These are phyloP conservation scores for Dolichotis patagonum DNA, from an alignment of 2,113 vertebrate genomes.

Conservation along the genomic window DNA sequence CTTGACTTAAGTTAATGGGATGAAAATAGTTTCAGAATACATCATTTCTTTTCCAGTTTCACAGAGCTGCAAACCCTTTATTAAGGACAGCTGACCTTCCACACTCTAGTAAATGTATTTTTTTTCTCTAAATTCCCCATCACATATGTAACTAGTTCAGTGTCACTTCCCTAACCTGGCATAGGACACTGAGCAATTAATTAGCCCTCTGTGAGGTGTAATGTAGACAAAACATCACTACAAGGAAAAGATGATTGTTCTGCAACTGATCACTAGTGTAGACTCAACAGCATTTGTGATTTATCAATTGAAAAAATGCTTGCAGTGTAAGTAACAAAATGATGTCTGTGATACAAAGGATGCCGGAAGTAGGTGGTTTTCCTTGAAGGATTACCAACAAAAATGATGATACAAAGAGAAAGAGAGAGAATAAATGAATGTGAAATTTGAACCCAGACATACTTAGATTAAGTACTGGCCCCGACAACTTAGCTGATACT, in stretches of 20 bases:
- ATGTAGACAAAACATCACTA: slow-evolving; percentile 57
- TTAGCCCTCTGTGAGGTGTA: slow-evolving; percentile 66
- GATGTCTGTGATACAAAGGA: not conserved
- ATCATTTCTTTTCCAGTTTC: slow-evolving; percentile 85
- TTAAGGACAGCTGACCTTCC: slow-evolving; percentile 86
- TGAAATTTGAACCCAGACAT: not conserved
- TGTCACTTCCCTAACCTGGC: slow-evolving; percentile 59
- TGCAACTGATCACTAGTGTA: slow-evolving; percentile 42
- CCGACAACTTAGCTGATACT: no score
- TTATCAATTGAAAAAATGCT: not conserved
- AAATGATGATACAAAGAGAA: not conserved
- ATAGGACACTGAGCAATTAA: slow-evolving; percentile 59
- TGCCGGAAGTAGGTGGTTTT: not conserved
- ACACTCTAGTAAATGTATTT: slow-evolving; percentile 73
- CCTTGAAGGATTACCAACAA: not conserved
- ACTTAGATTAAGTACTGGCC: not conserved
- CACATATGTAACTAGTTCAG: slow-evolving; percentile 68
- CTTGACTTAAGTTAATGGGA: slow-evolving; percentile 86
- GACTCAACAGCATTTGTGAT: not conserved
- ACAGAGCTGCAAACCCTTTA: slow-evolving; percentile 79
- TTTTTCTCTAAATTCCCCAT: slow-evolving; percentile 81
- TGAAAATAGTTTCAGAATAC: slow-evolving; percentile 86
- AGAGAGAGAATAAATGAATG: not conserved
- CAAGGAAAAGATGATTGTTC: slow-evolving; percentile 50
- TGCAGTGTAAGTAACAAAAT: not conserved